These are phyloP conservation scores for Lophius americanus DNA, from an alignment of 2,797 vertebrate species.

Conservation along the genomic window DNA sequence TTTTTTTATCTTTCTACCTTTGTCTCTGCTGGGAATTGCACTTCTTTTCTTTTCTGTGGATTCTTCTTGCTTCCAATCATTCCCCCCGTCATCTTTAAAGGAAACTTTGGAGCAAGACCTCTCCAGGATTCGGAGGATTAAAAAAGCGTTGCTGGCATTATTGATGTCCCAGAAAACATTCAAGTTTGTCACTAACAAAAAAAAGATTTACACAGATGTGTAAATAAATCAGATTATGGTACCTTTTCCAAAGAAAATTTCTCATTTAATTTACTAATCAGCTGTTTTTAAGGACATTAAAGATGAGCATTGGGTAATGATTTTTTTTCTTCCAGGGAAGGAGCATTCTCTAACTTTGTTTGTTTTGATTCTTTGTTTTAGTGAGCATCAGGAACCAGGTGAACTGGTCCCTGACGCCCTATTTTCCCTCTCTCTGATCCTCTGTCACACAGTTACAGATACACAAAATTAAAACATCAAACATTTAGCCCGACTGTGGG, in stretches of 20 bases:
- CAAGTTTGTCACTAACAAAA: neutral
- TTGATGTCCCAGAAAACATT: neutral
- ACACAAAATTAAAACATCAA: too few species aligned
- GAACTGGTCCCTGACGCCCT: neutral
- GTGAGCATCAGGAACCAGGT: neutral
- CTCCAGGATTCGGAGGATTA: neutral
- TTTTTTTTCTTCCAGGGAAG: conserved; percentile 6
- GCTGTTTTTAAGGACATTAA: neutral
- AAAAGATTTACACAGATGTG: neutral
- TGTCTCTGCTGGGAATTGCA: conserved; percentile 15
- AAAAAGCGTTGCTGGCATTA: conserved; percentile 1
- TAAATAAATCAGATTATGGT: neutral
- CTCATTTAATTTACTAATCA: neutral
- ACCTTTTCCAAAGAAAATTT: neutral
- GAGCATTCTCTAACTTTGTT: conserved; percentile 18
- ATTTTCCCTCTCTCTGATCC: too few species aligned
- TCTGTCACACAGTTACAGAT: too few species aligned
- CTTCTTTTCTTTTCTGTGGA: neutral
- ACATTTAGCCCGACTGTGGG: too few species aligned
- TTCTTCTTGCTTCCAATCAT: conserved; percentile 14
- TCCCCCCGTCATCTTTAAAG: neutral
- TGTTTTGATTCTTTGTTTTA: neutral
- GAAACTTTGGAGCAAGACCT: conserved; percentile 5
- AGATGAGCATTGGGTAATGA: neutral
- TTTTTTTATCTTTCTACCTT: neutral